Evolutionary conservation across 2,113 vertebrate genomes (phyloP).

Genomic region (Corvus cornix): DNA sequence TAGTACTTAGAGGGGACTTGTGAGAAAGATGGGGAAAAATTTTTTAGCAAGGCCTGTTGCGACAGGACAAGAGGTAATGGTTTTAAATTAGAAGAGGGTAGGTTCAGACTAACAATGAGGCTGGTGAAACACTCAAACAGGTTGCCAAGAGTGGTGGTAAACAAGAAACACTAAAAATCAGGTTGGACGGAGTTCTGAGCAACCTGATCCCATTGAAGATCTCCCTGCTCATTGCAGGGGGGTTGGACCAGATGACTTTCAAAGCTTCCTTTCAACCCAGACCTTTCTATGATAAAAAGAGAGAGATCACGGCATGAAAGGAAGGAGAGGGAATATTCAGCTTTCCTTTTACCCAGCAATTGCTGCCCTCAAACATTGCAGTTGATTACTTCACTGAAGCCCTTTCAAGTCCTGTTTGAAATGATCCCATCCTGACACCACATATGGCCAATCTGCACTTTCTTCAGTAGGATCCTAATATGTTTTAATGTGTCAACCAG

Average conservation of each 20-base stretch:
- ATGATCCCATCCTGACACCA: not conserved
- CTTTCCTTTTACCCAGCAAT: not conserved
- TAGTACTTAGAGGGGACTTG: not conserved
- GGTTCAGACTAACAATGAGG: not conserved
- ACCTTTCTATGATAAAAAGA: not conserved
- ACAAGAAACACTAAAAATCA: not conserved
- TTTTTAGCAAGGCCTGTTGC: not conserved
- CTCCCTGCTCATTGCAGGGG: not conserved
- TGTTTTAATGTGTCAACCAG: not conserved
- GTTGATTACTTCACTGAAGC: not conserved
- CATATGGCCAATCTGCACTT: not conserved
- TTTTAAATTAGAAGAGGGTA: not conserved
- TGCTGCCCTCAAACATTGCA: not conserved
- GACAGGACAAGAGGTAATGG: not conserved
- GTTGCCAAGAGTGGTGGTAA: not conserved
- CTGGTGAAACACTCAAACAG: not conserved
- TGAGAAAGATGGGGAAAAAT: not conserved
- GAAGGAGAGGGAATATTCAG: not conserved
- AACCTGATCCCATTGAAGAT: not conserved
- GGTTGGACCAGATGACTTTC: not conserved
- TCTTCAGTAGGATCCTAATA: not conserved
- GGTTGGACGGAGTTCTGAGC: rapidly evolving
- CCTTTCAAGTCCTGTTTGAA: not conserved
- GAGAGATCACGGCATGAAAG: not conserved
- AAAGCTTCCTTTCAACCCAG: not conserved